A percentile compares a stretch with the other conserved stretches of the same genome.
phyloP scores from a whole-genome alignment of 1,140 invertebrate species.

The Lordiphosa clarofinis region DNA sequence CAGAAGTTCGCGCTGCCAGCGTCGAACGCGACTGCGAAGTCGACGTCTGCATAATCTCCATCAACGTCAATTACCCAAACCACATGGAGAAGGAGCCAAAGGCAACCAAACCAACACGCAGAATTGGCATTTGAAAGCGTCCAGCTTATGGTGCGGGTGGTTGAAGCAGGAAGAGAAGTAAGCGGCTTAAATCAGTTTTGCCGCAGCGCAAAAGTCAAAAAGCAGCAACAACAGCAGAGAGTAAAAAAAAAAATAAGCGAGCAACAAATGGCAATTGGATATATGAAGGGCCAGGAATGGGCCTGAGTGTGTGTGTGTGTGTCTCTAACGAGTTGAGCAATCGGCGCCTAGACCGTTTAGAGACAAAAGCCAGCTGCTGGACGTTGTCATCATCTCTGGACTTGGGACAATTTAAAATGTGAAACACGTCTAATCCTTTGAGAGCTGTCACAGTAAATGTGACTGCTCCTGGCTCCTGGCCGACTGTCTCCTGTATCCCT shows the following conservation, averaged over 20 bases:
- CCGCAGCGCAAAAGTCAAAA: constrained; percentile 46
- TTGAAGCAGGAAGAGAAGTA: constrained; percentile 18
- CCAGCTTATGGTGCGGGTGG: constrained; percentile 17
- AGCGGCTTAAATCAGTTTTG: constrained; percentile 72
- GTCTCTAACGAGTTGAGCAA: constrained; percentile 46
- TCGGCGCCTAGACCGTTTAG: constrained; percentile 35
- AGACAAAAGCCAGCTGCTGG: constrained; percentile 35
- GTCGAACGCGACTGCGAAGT: not conserved
- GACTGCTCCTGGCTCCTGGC: constrained; percentile 11
- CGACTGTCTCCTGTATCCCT: not conserved
- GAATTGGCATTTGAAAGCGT: constrained; percentile 46
- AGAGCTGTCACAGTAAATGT: constrained; percentile 75
- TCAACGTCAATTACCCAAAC: constrained; percentile 74
- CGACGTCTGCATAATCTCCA: constrained; percentile 59
- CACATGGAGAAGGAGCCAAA: constrained; percentile 7
- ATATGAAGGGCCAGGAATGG: not conserved
- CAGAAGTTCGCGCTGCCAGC: not conserved
- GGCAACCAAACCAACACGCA: constrained; percentile 31
- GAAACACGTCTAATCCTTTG: constrained; percentile 79
- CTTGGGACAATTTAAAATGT: constrained; percentile 61
- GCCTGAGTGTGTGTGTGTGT: not conserved
- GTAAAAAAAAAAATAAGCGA: constrained; percentile 27
- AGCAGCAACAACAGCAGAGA: constrained; percentile 5
- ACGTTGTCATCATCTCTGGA: constrained; percentile 14
- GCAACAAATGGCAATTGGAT: constrained; percentile 42